Percentiles rank a stretch among this genome's conserved stretches.
phyloP scores from a whole-genome alignment of 92 coral and sea anemone species.

The Pocillopora meandrina region DNA sequence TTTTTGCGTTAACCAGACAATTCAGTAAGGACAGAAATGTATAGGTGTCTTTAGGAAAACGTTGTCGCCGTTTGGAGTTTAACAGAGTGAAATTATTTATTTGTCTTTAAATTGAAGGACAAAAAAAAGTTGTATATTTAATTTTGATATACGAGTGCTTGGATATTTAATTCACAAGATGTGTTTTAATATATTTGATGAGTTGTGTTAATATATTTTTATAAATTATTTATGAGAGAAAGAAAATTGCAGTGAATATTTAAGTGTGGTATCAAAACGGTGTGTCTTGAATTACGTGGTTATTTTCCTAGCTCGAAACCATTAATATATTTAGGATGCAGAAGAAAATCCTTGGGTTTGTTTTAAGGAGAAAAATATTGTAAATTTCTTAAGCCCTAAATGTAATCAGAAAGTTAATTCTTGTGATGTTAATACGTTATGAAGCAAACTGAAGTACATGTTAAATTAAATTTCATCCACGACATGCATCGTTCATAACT shows the following conservation, averaged over 20 bases:
- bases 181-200: slow-evolving; percentile 43
- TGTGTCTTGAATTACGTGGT: background rate
- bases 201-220: slow-evolving; percentile 18
- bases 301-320: slow-evolving; percentile 1
- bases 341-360: background rate
- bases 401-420: background rate
- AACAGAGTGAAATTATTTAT: background rate
- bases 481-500: background rate
- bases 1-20: background rate
- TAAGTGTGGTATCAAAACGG: background rate
- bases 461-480: background rate
- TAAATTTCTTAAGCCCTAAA: background rate
- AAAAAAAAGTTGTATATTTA: slow-evolving; percentile 10
- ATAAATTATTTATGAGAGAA: background rate
- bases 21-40: background rate
- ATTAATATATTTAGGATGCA: background rate
- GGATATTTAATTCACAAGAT: slow-evolving; percentile 23
- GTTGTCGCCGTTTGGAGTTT: too few species aligned
- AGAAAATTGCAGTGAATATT: slow-evolving; percentile 1
- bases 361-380: background rate
- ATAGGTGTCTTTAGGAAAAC: background rate
- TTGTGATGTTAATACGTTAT: background rate
- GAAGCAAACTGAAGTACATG: background rate
- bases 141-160: slow-evolving; percentile 18
- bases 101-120: background rate